Evolutionary conservation across 2,797 vertebrate genomes (phyloP).

Genomic region (Lepilemur septentrionalis): DNA sequence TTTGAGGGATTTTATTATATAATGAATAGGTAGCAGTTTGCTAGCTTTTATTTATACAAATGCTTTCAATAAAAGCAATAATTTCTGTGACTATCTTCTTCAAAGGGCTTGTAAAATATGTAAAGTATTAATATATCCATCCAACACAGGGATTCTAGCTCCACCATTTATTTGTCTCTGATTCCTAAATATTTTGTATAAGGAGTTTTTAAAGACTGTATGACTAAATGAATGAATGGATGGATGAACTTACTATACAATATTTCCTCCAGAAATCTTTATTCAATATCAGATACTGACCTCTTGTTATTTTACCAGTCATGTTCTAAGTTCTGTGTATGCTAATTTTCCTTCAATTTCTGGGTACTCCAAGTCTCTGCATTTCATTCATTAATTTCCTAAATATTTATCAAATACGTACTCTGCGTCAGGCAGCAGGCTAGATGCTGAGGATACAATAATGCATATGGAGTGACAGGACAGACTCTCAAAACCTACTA

Average conservation of each 20-base stretch:
- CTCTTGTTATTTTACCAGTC: background rate
- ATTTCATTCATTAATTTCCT: background rate
- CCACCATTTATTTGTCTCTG: background rate
- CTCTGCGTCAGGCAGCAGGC: background rate
- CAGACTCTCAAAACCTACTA: background rate
- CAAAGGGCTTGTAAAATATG: background rate
- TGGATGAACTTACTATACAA: background rate
- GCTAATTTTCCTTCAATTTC: background rate
- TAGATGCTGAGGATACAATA: background rate
- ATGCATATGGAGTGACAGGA: background rate
- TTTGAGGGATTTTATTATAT: background rate
- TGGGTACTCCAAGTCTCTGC: background rate
- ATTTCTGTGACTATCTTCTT: background rate
- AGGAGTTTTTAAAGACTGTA: background rate
- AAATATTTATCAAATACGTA: conserved; percentile 37
- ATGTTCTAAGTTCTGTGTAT: background rate
- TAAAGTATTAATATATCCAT: background rate
- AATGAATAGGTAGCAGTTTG: background rate
- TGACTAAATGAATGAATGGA: background rate
- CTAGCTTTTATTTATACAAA: background rate
- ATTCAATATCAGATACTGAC: background rate
- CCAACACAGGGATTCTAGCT: background rate
- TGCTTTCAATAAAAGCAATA: background rate
- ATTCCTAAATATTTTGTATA: conserved; percentile 6
- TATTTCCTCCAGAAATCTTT: background rate